phyloP scores from a whole-genome alignment of 2,888 invertebrate species.

The Amorpha juglandis region DNA sequence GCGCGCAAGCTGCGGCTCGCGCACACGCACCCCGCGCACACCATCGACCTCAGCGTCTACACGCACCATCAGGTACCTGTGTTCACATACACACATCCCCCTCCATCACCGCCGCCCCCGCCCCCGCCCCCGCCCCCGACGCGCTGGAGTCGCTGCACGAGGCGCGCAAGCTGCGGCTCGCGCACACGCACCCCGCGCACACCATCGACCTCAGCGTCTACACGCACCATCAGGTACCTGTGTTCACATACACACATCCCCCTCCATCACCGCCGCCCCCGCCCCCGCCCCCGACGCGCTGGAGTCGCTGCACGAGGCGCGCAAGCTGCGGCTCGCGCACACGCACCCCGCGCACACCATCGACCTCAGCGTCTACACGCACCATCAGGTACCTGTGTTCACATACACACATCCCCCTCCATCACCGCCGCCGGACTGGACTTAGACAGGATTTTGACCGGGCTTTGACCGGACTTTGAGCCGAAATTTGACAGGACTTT shows the following conservation, averaged over 20 bases:
- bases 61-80: constrained; percentile 87
- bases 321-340: constrained; percentile 87
- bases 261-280: no score
- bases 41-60: constrained; percentile 89
- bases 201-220: constrained; percentile 89
- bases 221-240: constrained; percentile 87
- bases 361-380: constrained; percentile 88
- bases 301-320: constrained; percentile 86
- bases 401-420: no score
- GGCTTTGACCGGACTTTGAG: no score
- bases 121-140: constrained; percentile 53
- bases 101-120: constrained; percentile 74
- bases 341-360: constrained; percentile 92
- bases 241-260: no score
- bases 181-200: constrained; percentile 91
- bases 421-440: no score
- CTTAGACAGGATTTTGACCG: no score
- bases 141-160: constrained; percentile 83
- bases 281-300: no score
- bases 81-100: no score
- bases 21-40: constrained; percentile 91
- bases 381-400: constrained; percentile 87
- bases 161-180: constrained; percentile 87
- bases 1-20: constrained; percentile 88
- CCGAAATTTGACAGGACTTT: no score